Conservation (phyloP, 2,113 vertebrate species). For the Apistogramma diplotaenia region DNA sequence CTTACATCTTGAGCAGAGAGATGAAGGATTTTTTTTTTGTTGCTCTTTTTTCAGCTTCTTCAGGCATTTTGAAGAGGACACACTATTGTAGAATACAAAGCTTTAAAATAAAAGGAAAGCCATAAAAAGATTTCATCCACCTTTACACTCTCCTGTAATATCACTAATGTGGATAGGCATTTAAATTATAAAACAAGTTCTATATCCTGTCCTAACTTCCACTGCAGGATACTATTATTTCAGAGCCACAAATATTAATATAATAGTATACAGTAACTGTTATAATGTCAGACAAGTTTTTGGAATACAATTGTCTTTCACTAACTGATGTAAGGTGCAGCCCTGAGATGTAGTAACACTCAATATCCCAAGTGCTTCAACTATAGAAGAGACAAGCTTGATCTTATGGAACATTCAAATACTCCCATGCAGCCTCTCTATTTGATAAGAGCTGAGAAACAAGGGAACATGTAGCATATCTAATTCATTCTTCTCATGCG, state of each 20-base stretch:
- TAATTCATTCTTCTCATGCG: constrained; percentile 70
- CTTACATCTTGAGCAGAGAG: background rate
- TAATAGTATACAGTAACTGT: background rate
- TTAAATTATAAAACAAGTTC: background rate
- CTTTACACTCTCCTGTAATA: background rate
- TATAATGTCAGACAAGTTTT: background rate
- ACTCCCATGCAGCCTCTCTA: constrained; percentile 1
- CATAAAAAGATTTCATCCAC: background rate
- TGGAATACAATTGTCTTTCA: background rate
- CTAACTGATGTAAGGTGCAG: background rate
- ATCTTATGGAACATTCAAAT: background rate
- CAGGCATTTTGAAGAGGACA: constrained; percentile 13
- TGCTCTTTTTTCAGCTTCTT: background rate
- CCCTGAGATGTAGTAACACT: background rate
- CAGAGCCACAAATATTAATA: background rate
- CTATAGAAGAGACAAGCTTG: background rate
- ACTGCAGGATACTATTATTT: background rate
- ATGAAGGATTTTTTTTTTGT: background rate
- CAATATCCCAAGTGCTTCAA: background rate
- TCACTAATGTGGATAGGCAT: background rate
- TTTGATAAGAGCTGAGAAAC: constrained; percentile 51
- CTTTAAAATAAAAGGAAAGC: background rate
- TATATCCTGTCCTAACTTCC: background rate
- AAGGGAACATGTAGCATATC: constrained; percentile 52
- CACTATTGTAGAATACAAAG: background rate